Evolutionary conservation across 2,113 vertebrate genomes (phyloP).

Genomic region (Penelope pileata): DNA sequence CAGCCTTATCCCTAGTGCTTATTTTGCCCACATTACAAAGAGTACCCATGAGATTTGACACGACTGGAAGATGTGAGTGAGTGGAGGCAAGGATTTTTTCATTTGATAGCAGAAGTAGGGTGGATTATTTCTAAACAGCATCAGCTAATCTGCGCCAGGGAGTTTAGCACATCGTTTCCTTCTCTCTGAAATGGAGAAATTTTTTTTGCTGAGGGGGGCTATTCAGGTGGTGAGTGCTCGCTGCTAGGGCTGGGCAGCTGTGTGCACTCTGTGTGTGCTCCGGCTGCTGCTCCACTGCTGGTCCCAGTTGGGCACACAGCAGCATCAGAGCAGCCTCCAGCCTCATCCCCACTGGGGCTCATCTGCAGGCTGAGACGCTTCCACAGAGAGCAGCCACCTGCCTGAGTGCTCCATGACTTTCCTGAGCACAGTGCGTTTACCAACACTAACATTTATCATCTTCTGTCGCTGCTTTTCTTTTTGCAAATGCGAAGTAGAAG

Average conservation of each 20-base stretch:
- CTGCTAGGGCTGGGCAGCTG: not conserved
- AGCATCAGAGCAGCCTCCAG: not conserved
- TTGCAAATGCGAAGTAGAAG: not conserved
- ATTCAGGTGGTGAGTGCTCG: not conserved
- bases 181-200: not conserved
- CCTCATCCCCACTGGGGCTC: not conserved
- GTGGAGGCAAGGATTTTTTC: not conserved
- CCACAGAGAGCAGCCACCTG: not conserved
- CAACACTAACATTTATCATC: not conserved
- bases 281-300: not conserved
- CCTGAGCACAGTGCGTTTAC: not conserved
- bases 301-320: not conserved
- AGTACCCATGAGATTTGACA: not conserved
- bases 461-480: not conserved
- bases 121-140: not conserved
- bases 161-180: not conserved
- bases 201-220: not conserved
- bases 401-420: not conserved
- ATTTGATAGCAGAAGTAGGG: constrained; percentile 18
- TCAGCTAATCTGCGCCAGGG: not conserved
- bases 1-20: not conserved
- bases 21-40: not conserved
- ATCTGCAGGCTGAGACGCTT: not conserved
- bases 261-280: not conserved
- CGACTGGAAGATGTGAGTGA: not conserved